Evolutionary conservation across 2,888 invertebrate genomes (phyloP), one percentile per base, ranked within the genome.

Genomic region (Lumbricus terrestris): DNA sequence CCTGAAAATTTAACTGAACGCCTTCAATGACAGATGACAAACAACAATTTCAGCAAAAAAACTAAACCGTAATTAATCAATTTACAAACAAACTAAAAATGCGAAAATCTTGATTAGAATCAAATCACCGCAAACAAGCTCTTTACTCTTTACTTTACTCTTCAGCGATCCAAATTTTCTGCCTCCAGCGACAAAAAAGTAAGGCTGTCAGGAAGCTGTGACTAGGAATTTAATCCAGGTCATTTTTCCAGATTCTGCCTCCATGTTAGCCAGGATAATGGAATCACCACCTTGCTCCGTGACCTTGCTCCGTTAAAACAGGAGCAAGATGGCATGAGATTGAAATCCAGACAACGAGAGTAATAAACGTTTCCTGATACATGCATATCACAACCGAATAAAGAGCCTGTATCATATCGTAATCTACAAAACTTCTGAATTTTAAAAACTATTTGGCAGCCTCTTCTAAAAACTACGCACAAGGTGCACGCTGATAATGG

Each of bases 101-200:
- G 20, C 18, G 47, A 47, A 47, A 47, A 23, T 23, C 47, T 69
- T 69, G 69, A 69, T 69, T 69, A 69, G 69, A n/a, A 69, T n/a
- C n/a, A 69, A n/a, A 69, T 69, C 29, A n/a, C 29, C 69, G n/a
- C 16, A n/a, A 69, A n/a, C 69, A 69, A 69, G 69, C 69, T 69
- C 69, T 69, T 69, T 69, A 69, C 69, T 69, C 69, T 69, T 69
- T n/a, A 69, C 69, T 69, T 69, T 69, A 69, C 69, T 69, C 69
- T 69, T 69, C 69, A 69, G 69, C 16, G 0, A n/a, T n/a, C 13
- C 8, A 69, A 69, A 69, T 1, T 23, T 54, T 13, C 20, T 29
- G 23, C 29, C 16, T 69, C n/a, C 29, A 11, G 13, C 29, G 29
- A 69, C 69, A 69, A 69, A 69, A 69, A 29, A n/a, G n/a, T 69